Evolutionary conservation across 35 echinoderm and acorn worm genomes (phyloP).

Genomic region (Lytechinus pictus): DNA sequence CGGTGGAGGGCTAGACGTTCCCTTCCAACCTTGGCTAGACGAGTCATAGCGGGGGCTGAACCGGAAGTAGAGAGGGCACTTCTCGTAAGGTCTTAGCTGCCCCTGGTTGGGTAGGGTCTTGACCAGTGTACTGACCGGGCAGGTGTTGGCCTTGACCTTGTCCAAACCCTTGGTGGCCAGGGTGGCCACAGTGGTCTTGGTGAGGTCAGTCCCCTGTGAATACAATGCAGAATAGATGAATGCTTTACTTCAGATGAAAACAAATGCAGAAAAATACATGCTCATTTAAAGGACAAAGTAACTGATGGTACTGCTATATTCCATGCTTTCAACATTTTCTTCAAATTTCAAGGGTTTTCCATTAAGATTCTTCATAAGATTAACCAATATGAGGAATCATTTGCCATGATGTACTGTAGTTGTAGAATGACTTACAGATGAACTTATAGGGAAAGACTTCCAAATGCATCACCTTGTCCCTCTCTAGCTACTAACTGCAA

Average conservation of each 20-base stretch:
- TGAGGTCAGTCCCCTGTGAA: constrained; percentile 80
- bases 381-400: neutral
- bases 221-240: neutral
- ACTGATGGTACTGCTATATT: too few relatives aligned
- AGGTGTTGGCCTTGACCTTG: constrained; percentile 69
- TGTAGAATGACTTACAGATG: neutral
- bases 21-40: constrained; percentile 87
- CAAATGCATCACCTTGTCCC: neutral
- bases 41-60: constrained; percentile 87
- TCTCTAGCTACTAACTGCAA: neutral
- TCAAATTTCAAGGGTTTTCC: too few relatives aligned
- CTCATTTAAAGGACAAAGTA: too few relatives aligned
- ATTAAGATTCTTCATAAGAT: neutral
- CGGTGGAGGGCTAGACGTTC: constrained; percentile 76
- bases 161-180: constrained; percentile 72
- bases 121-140: constrained; percentile 77
- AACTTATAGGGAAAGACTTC: neutral
- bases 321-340: too few relatives aligned
- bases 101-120: constrained; percentile 90
- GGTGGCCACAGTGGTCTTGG: constrained; percentile 85
- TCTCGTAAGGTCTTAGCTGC: constrained; percentile 71
- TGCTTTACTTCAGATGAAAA: neutral
- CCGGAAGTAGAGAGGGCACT: constrained; percentile 81
- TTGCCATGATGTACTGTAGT: neutral
- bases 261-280: neutral